Percentiles rank a stretch among this genome's conserved stretches.
Evolutionary conservation across 2,797 vertebrate genomes (phyloP).

Genomic region (Squalus acanthias): DNA sequence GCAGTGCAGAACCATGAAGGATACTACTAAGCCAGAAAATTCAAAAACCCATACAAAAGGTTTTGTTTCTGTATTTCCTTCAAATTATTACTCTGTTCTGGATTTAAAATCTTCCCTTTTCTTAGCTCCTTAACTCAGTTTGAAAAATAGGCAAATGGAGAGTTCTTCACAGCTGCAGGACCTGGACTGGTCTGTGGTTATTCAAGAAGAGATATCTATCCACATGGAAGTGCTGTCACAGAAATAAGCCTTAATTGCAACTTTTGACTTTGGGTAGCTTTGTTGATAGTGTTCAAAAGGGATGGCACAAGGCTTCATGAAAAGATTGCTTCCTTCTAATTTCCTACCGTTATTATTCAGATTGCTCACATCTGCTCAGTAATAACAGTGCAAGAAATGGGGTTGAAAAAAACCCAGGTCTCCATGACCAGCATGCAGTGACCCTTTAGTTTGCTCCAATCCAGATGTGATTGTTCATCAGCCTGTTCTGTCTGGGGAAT

Average conservation of each 20-base stretch:
- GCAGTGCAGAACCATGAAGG: background rate
- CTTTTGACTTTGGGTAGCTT: background rate
- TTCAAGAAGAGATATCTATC: background rate
- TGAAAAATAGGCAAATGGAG: background rate
- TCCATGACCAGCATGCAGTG: conserved; percentile 25
- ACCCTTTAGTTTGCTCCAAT: conserved; percentile 1
- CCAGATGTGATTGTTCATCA: conserved; percentile 24
- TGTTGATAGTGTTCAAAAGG: conserved; percentile 6
- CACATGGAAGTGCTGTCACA: background rate
- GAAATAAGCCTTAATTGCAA: background rate
- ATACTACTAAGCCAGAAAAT: background rate
- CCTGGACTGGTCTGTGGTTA: background rate
- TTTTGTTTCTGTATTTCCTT: background rate
- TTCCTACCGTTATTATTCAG: background rate
- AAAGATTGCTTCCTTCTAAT: background rate
- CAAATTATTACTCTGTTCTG: background rate
- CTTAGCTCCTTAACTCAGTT: background rate
- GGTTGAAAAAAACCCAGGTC: conserved; percentile 27
- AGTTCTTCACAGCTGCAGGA: background rate
- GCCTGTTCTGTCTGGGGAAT: background rate
- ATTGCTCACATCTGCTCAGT: conserved; percentile 16
- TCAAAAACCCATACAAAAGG: background rate
- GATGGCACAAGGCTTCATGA: background rate
- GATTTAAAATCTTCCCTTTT: background rate
- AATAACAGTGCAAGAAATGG: conserved; percentile 9